These are phyloP conservation scores for Paracyclopina nana DNA, from an alignment of 1,140 invertebrate genomes.

Conservation along the genomic window DNA sequence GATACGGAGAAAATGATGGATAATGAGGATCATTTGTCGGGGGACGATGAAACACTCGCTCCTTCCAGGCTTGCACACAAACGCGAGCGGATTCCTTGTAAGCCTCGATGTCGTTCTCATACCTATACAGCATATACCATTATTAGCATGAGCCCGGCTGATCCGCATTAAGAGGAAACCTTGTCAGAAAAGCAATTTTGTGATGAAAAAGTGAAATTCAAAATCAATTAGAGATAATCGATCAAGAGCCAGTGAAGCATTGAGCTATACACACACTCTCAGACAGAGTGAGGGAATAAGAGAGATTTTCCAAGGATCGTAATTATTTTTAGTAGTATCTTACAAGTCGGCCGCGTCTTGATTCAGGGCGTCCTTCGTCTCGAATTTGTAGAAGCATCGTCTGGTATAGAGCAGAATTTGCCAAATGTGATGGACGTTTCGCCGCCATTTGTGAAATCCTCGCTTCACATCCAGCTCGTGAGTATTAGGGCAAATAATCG, in stretches of 20 bases:
- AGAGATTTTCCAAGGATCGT: not conserved
- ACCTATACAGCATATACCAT: not conserved
- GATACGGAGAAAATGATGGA: not conserved
- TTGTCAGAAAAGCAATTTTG: not conserved
- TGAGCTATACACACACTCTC: no score
- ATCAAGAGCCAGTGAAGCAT: no score
- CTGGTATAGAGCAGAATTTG: constrained; percentile 67
- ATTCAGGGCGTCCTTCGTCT: constrained; percentile 45
- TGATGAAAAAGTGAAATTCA: no score
- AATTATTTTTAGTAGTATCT: constrained; percentile 27
- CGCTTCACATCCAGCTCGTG: constrained; percentile 50
- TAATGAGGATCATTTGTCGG: not conserved
- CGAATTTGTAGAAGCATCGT: constrained; percentile 55
- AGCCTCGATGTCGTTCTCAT: not conserved
- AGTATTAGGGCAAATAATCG: constrained; percentile 51
- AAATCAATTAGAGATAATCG: no score
- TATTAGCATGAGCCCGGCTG: not conserved
- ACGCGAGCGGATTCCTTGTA: not conserved
- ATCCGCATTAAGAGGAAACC: not conserved
- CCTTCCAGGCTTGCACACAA: not conserved
- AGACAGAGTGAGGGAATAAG: no score
- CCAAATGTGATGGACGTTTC: constrained; percentile 60
- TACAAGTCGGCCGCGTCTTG: constrained; percentile 52
- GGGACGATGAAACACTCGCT: not conserved
- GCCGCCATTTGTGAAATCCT: constrained; percentile 63